Conservation (phyloP, 1,140 invertebrate species). For the Papilio glaucus region DNA sequence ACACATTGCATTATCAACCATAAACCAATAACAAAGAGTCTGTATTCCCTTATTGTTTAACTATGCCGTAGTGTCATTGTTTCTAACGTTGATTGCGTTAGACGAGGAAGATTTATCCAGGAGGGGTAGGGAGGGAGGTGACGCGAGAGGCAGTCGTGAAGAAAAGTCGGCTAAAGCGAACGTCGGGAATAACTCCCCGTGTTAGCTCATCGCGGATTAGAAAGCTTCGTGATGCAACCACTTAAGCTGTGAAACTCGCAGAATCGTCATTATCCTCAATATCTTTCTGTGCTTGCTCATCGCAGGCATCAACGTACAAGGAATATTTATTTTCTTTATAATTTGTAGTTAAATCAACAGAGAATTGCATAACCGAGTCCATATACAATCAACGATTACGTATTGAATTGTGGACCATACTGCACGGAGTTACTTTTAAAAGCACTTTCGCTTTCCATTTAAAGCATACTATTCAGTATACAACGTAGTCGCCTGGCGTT, state of each 20-base stretch:
- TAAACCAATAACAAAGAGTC: background rate
- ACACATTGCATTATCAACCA: conserved; percentile 11
- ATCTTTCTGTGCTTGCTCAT: too few species aligned
- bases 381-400: background rate
- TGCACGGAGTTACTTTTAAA: background rate
- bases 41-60: background rate
- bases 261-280: too few species aligned
- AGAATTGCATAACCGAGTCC: background rate
- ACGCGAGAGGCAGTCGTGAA: conserved; percentile 26
- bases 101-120: conserved; percentile 29
- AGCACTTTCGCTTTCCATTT: conserved; percentile 18
- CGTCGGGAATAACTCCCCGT: conserved; percentile 34
- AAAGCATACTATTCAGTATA: background rate
- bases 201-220: conserved; percentile 36
- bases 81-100: conserved; percentile 40
- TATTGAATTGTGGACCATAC: conserved; percentile 3
- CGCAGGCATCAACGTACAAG: too few species aligned
- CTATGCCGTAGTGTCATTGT: conserved; percentile 40
- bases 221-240: conserved; percentile 23
- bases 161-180: conserved; percentile 38
- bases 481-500: background rate
- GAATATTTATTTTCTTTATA: background rate
- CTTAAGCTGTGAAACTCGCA: background rate
- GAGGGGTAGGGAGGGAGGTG: background rate
- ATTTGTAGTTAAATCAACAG: background rate